Percentiles rank a stretch among this genome's conserved stretches.
Evolutionary conservation across 2,113 vertebrate species (phyloP).

Genomic region (Callionymus lyra): DNA sequence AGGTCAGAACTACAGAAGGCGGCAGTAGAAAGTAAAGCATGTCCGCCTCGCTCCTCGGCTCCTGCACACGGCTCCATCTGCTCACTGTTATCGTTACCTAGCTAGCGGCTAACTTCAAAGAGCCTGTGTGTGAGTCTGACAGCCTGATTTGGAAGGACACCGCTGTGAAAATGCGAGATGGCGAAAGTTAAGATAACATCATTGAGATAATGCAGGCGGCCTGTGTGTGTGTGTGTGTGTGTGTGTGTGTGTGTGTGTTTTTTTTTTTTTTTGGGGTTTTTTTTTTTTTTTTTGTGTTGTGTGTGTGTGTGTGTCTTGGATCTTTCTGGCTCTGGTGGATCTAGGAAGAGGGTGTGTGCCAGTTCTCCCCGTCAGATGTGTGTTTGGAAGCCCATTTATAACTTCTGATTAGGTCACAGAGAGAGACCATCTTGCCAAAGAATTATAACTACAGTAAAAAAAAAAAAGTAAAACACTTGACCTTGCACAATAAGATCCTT

Average conservation of each 20-base stretch:
- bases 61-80: constrained; percentile 54
- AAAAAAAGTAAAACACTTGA: too few species aligned
- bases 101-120: constrained; percentile 66
- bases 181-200: constrained; percentile 25
- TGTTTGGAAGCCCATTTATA: too few species aligned
- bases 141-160: constrained; percentile 14
- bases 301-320: background rate
- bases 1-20: constrained; percentile 57
- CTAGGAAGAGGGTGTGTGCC: too few species aligned
- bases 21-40: constrained; percentile 56
- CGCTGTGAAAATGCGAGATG: constrained; percentile 20
- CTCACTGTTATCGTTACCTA: constrained; percentile 47
- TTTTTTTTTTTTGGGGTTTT: too few species aligned
- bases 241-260: background rate
- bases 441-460: too few species aligned
- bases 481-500: too few species aligned
- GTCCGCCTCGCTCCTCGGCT: constrained; percentile 40
- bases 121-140: constrained; percentile 9
- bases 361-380: too few species aligned
- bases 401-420: too few species aligned
- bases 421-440: too few species aligned
- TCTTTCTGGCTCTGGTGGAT: too few species aligned
- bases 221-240: background rate
- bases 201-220: constrained; percentile 7
- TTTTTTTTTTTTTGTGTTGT: too few species aligned